A percentile compares a stretch with the other conserved stretches of the same genome.
These are phyloP conservation scores for Drosophila truncata DNA, from an alignment of 1,140 invertebrate genomes.

Conservation along the genomic window DNA sequence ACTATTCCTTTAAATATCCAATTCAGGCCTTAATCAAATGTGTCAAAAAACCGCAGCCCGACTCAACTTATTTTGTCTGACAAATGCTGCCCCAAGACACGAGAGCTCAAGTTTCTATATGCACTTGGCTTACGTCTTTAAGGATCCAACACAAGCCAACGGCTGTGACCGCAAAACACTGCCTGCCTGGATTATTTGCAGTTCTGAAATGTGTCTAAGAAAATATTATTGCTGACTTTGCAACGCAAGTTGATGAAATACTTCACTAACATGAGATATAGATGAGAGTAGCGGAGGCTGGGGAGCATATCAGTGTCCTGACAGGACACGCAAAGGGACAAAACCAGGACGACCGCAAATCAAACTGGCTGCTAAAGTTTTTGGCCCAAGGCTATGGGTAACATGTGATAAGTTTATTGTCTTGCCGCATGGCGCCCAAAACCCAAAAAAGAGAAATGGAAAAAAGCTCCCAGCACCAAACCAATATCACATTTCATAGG, in stretches of 20 bases:
- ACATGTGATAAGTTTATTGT: conserved; percentile 84
- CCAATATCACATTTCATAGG: conserved; percentile 73
- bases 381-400: conserved; percentile 54
- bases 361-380: conserved; percentile 78
- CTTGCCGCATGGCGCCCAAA: conserved; percentile 65
- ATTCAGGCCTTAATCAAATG: conserved; percentile 65
- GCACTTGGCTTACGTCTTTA: conserved; percentile 44
- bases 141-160: conserved; percentile 27
- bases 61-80: conserved; percentile 58
- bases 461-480: conserved; percentile 57
- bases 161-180: conserved; percentile 56
- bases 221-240: conserved; percentile 79
- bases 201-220: conserved; percentile 67
- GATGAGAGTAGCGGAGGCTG: conserved; percentile 24
- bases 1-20: conserved; percentile 13
- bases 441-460: not conserved
- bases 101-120: conserved; percentile 44
- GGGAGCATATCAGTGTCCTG: conserved; percentile 74
- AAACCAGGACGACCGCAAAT: conserved; percentile 68
- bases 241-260: conserved; percentile 62
- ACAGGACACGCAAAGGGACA: conserved; percentile 50
- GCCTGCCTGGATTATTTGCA: conserved; percentile 26
- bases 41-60: conserved; percentile 67
- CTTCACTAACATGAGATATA: conserved; percentile 43
- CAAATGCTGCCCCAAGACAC: conserved; percentile 67